These are phyloP conservation scores for Ceratitis capitata DNA, from an alignment of 1,140 invertebrate species.

Conservation along the genomic window DNA sequence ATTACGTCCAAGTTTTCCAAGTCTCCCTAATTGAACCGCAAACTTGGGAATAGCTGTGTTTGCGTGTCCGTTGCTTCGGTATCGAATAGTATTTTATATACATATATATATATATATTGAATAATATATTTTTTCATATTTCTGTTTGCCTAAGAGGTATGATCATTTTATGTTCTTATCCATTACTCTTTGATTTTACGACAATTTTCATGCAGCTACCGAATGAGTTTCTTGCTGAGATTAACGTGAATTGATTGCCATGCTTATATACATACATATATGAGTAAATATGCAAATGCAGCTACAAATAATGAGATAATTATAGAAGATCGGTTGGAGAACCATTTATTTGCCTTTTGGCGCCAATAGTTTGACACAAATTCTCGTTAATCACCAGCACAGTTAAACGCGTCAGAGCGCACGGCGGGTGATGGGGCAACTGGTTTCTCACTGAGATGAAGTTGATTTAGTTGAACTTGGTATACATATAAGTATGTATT, in stretches of 20 bases:
- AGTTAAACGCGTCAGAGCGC: neutral
- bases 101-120: neutral
- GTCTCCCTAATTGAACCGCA: too few relatives aligned
- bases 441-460: too few relatives aligned
- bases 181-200: neutral
- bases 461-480: too few relatives aligned
- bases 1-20: too few relatives aligned
- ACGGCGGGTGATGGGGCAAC: neutral
- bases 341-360: neutral
- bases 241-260: neutral
- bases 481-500: too few relatives aligned
- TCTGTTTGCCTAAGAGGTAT: neutral
- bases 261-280: neutral
- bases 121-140: neutral
- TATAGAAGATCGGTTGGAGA: neutral
- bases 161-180: neutral
- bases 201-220: neutral
- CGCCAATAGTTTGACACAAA: slow-evolving; percentile 6
- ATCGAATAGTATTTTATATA: neutral
- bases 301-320: neutral
- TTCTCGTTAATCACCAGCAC: neutral
- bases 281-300: neutral
- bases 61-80: neutral
- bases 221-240: neutral
- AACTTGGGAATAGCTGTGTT: neutral